Conservation (phyloP, 2,797 vertebrate genomes). For the Sebastes kiyomatsui region DNA sequence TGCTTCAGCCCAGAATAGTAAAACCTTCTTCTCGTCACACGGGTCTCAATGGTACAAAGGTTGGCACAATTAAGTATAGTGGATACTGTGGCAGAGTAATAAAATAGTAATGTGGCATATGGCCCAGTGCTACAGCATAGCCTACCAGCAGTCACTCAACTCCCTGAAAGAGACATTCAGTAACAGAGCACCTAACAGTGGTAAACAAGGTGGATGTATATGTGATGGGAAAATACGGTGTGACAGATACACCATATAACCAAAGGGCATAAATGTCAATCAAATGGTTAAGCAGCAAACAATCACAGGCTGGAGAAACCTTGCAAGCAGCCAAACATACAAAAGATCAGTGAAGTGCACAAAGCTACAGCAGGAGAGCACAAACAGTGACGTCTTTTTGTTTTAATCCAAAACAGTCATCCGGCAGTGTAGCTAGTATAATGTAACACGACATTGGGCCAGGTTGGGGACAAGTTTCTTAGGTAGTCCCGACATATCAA, state of each 20-base stretch:
- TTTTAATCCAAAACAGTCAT: neutral
- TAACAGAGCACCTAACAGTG: neutral
- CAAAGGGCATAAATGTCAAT: neutral
- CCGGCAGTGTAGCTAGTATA: neutral
- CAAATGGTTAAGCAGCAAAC: neutral
- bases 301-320: neutral
- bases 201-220: conserved; percentile 1
- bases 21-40: neutral
- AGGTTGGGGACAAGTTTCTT: neutral
- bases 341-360: neutral
- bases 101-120: conserved; percentile 59
- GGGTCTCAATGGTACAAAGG: neutral
- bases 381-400: neutral
- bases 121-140: conserved; percentile 20
- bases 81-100: conserved; percentile 41
- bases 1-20: neutral
- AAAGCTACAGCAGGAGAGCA: neutral
- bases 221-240: neutral
- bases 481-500: neutral
- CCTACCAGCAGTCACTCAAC: conserved; percentile 20
- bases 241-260: neutral
- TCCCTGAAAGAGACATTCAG: neutral
- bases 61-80: conserved; percentile 19
- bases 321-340: neutral
- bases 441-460: neutral